Evolutionary conservation across 1,140 invertebrate genomes (phyloP).

Genomic region (Mizuhopecten yessoensis): DNA sequence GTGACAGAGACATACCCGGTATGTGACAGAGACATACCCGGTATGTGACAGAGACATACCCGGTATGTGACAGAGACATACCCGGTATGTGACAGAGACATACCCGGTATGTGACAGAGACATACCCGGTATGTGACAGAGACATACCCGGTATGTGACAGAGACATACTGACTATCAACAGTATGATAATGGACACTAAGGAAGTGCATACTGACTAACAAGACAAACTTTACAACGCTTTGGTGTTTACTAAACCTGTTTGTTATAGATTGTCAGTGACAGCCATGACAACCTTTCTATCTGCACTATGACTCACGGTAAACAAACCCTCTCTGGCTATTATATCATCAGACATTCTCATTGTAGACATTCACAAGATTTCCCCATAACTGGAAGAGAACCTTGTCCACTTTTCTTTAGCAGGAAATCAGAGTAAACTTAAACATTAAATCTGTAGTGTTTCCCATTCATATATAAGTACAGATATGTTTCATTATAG

Average conservation of each 20-base stretch:
- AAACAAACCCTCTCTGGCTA: not conserved
- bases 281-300: slow-evolving; percentile 11
- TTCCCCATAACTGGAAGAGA: not conserved
- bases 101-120: too few relatives aligned
- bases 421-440: slow-evolving; percentile 5
- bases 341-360: not conserved
- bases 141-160: too few relatives aligned
- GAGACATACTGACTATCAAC: too few relatives aligned
- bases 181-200: too few relatives aligned
- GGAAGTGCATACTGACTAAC: too few relatives aligned
- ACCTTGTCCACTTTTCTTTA: not conserved
- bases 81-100: too few relatives aligned
- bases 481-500: not conserved
- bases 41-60: too few relatives aligned
- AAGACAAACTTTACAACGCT: not conserved
- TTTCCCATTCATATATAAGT: slow-evolving; percentile 30
- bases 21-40: too few relatives aligned
- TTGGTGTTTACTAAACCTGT: not conserved
- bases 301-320: not conserved
- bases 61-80: too few relatives aligned
- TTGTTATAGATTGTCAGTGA: slow-evolving; percentile 14
- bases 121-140: too few relatives aligned
- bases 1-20: too few relatives aligned
- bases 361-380: not conserved
- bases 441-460: slow-evolving; percentile 1